Conservation (phyloP, 2,797 vertebrate genomes). For the Oreochromis grahami region DNA sequence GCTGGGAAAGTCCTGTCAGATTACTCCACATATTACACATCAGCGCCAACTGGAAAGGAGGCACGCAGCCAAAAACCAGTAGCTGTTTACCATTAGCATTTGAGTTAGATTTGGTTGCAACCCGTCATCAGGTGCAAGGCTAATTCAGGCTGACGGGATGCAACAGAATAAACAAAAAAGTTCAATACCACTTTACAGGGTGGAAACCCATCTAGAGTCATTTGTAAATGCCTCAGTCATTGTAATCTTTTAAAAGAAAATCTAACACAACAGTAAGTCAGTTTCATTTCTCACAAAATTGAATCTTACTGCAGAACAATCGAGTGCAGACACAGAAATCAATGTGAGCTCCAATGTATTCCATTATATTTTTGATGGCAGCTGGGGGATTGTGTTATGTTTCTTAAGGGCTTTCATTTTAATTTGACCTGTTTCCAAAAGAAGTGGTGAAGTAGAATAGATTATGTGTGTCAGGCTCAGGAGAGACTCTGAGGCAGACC, state of each 20-base stretch:
- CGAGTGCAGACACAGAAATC: conserved; percentile 23
- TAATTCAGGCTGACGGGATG: conserved; percentile 54
- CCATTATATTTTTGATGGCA: conserved; percentile 28
- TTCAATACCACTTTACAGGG: conserved; percentile 47
- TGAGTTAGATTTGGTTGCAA: conserved; percentile 40
- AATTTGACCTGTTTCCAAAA: conserved; percentile 12
- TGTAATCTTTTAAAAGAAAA: conserved; percentile 46
- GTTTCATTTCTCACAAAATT: conserved; percentile 47
- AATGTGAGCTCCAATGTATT: conserved; percentile 26
- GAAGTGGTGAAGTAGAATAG: conserved; percentile 4
- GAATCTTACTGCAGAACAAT: conserved; percentile 41
- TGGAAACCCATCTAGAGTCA: conserved; percentile 36
- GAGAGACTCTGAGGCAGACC: too few relatives aligned
- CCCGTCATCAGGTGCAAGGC: conserved; percentile 23
- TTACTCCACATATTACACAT: conserved; percentile 49
- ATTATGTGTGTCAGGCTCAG: not conserved
- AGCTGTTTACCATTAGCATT: conserved; percentile 40
- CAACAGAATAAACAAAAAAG: conserved; percentile 54
- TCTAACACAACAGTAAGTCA: conserved; percentile 35
- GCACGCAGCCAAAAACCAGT: conserved; percentile 37
- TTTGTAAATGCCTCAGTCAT: conserved; percentile 50
- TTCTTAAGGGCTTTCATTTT: conserved; percentile 28
- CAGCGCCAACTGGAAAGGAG: conserved; percentile 21
- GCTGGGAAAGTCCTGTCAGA: conserved; percentile 44
- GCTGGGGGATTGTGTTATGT: conserved; percentile 27